Percentiles rank a stretch among this genome's conserved stretches.
Conservation (phyloP, 92 coral and sea anemone genomes). For the Pocillopora meandrina region DNA sequence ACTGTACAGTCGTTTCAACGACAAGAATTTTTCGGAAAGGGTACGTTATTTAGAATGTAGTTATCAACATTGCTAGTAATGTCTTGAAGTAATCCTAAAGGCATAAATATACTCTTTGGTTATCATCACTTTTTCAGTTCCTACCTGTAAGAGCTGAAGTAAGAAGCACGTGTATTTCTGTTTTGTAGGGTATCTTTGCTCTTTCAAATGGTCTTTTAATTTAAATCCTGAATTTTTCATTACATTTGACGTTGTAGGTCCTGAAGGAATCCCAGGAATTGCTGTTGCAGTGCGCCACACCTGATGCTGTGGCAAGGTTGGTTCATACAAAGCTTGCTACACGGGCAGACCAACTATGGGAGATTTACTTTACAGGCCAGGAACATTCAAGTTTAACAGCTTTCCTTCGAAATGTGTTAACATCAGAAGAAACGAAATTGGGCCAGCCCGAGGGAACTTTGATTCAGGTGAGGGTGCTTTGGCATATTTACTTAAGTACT, state of each 20-base stretch:
- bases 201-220: no score
- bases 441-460: slow-evolving; percentile 53
- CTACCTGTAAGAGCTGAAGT: no score
- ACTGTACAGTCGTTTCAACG: not conserved
- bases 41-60: slow-evolving; percentile 10
- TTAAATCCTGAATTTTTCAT: no score
- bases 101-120: no score
- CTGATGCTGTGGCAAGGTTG: slow-evolving; percentile 90
- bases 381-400: slow-evolving; percentile 82
- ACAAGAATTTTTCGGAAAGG: slow-evolving; percentile 44
- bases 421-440: slow-evolving; percentile 18
- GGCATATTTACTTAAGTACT: no score
- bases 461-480: slow-evolving; percentile 63
- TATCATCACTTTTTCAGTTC: no score
- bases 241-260: slow-evolving; percentile 40
- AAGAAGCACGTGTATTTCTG: no score
- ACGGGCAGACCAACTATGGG: slow-evolving; percentile 71
- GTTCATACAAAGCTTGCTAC: slow-evolving; percentile 56
- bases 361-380: slow-evolving; percentile 69
- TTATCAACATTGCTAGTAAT: not conserved
- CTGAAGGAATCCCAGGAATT: slow-evolving; percentile 58
- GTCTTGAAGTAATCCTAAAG: no score
- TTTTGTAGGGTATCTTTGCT: no score
- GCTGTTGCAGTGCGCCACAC: slow-evolving; percentile 80
- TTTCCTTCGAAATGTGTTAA: slow-evolving; percentile 55